These are phyloP conservation scores for Spicauda simplicius DNA, from an alignment of 2,888 invertebrate genomes.

Conservation along the genomic window DNA sequence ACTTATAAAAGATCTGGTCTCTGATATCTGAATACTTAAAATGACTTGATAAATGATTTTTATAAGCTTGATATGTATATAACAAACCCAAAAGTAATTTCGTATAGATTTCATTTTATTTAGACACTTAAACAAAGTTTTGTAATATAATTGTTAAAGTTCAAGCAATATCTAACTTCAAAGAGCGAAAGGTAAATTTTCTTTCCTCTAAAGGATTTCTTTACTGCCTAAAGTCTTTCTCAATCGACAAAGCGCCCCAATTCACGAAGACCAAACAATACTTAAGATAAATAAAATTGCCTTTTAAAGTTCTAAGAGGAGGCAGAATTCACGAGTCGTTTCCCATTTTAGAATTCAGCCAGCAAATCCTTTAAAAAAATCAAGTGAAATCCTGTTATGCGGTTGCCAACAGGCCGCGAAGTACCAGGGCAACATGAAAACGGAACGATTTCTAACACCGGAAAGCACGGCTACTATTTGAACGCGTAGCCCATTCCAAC, in stretches of 20 bases:
- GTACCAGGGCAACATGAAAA: conserved; percentile 56
- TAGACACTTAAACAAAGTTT: conserved; percentile 15
- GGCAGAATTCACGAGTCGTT: conserved; percentile 21
- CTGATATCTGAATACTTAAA: too few species aligned
- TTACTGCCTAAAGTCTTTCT: conserved; percentile 1
- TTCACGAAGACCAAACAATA: conserved; percentile 30
- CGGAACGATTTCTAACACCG: conserved; percentile 54
- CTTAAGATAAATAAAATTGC: conserved; percentile 26
- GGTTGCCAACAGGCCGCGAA: conserved; percentile 44
- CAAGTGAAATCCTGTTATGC: conserved; percentile 47
- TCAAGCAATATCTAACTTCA: conserved; percentile 2
- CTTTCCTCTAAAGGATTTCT: conserved; percentile 17
- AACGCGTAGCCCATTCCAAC: conserved; percentile 53
- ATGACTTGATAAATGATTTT: not conserved
- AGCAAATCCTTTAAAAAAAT: conserved; percentile 38
- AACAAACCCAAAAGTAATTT: not conserved
- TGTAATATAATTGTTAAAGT: conserved; percentile 14
- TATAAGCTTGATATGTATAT: not conserved
- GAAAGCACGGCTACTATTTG: conserved; percentile 54
- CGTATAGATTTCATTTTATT: not conserved
- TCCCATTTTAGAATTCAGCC: conserved; percentile 23
- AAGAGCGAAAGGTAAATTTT: conserved; percentile 17
- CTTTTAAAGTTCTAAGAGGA: conserved; percentile 19
- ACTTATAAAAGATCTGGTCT: too few species aligned
- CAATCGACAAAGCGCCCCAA: conserved; percentile 23